Evolutionary conservation across 2,888 invertebrate species (phyloP), one percentile per base, ranked within the genome.

Genomic region (Megaustenia siamemsis): DNA sequence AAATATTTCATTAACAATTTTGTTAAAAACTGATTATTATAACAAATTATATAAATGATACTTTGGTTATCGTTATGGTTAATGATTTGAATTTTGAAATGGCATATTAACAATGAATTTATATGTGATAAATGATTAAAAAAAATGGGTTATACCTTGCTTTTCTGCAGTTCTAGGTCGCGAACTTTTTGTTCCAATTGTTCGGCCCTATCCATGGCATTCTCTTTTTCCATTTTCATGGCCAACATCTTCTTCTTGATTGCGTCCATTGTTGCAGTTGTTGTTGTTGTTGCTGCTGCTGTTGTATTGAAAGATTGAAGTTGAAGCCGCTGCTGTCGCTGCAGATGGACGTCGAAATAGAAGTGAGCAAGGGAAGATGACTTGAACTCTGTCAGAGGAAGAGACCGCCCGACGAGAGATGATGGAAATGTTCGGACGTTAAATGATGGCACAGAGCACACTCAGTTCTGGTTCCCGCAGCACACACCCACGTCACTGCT

Each of bases 241-340:
- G 99, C 98, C 96, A 99, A 99, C 99, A 99, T 99, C 96, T 99
- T 99, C 98, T 99, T 99, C 96, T 99, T 99, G 96, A 99, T 99
- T 96, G 99, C 99, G 97, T 99, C 99, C 99, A 99, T 99, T 78
- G 90, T 91, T 88, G 88, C 85, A 84, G 87, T 82, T 90, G 88
- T 87, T 68, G 84, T 56, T 28, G 71, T 45, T 5, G 45, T 15
- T 28, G 32, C 43, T 38, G 71, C n/a, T 79, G 43, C 69, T 45
- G 49, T 68, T 15, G 45, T 24, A 81, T 24, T 60, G 63, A 38
- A 84, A 84, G 24, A 56, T 56, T 75, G 56, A 81, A 81, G 21
- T 77, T 18, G 73, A 84, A 79, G 77, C 83, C 76, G 73, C 87
- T 86, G 86, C 81, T 76, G 69, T 82, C 63, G 84, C 56, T 81